Base-by-base conservation (phyloP, 2,113 vertebrate genomes). In the Sinocyclocheilus maitianheensis region DNA sequence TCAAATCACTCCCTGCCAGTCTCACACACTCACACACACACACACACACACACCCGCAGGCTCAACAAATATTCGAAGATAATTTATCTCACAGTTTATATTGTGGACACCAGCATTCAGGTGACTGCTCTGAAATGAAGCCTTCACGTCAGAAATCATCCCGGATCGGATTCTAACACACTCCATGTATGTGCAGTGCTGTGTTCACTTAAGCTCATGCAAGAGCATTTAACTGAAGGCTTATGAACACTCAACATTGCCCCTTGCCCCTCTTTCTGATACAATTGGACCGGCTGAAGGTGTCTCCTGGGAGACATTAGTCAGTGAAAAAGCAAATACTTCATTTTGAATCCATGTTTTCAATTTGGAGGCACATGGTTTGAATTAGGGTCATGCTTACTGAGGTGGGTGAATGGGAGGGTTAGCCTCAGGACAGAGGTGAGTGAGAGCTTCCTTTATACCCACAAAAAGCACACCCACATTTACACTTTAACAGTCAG, bases 301-400 rank as follows among this genome's bases (percentile, higher is more conserved):
- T 6, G 86, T 88, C 89, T 88, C 89, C 26, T 71, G 89, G 87
- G 89, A 89, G 83, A 67, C 87, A 88, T 90, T 90, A 88, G 87
- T 87, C 87, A 87, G 89, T 87, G 81, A 90, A 90, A 88, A 86
- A 90, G 87, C 89, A 90, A 90, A 90, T 90, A 88, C 87, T 81
- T 80, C 78, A 88, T 88, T 88, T 88, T 85, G 88, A 90, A 90
- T 87, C 89, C 86, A 80, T 90, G 89, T 90, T 90, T 90, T 88
- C 86, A 90, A 90, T 90, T 87, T 90, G 85, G 65, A 71, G 75
- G 80, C 89, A 90, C 84, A 89, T 90, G 89, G 87, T 90, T 88
- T 85, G 86, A 84, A 90, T 90, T 88, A 90, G 85, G 83, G 20
- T 84, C 69, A 72, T 88, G 86, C 88, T 90, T 88, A 81, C 79